Base-by-base conservation (phyloP, 2,888 invertebrate genomes). In the Gymnoscelis rufifasciata region DNA sequence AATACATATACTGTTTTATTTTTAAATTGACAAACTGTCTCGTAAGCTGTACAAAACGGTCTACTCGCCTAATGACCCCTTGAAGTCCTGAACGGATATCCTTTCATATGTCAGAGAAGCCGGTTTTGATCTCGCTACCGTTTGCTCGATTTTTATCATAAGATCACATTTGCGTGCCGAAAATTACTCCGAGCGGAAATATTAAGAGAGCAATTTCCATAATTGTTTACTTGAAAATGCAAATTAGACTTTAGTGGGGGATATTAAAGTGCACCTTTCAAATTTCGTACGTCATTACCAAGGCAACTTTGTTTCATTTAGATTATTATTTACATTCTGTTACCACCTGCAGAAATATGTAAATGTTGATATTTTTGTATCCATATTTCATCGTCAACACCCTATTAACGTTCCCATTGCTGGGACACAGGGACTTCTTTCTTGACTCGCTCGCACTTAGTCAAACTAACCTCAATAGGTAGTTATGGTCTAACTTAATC, bases 1-100 rank as follows among this genome's bases (percentile, higher is more conserved):
- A n/a, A n/a, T n/a, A n/a, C n/a, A n/a, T n/a, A n/a, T n/a, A n/a
- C n/a, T n/a, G 19, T 19, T 19, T 5, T 19, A 19, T 19, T 19
- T 19, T 19, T 19, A 19, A 19, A 19, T 19, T 19, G 3, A 19
- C 19, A 19, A 3, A 19, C 19, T 19, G 19, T 2, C 19, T 3
- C 7, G 12, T 37, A 40, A 15, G 12, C 60, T 74, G 19, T 19
- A 19, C 5, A 75, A 76, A 74, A 68, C 67, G 63, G 64, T 71
- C 70, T 70, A 67, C 72, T 70, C 57, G 54, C 55, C 61, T 83
- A 83, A 87, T 83, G 76, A 81, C 68, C 80, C 74, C 71, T 77
- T 71, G 63, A 62, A 68, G 66, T 54, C 60, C 63, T 59, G 68
- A 69, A 62, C 83, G 87, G 87, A 87, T 83, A 86, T 87, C 87